phyloP scores from a whole-genome alignment of 2,797 vertebrate species.

The Spinus pinus region DNA sequence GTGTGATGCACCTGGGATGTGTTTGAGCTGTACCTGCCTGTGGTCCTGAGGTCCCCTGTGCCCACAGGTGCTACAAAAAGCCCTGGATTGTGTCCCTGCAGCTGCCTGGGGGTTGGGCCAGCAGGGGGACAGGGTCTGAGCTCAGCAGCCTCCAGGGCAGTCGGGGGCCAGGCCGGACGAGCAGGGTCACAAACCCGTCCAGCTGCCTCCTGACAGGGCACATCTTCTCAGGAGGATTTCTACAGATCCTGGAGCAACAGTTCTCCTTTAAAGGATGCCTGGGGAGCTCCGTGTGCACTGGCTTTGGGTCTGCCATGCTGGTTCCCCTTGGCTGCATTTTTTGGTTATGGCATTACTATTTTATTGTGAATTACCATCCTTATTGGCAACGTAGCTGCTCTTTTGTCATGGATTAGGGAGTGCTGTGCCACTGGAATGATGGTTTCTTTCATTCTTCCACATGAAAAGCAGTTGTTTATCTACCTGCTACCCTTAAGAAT shows the following conservation, averaged over 20 bases:
- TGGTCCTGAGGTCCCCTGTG: background rate
- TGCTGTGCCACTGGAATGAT: background rate
- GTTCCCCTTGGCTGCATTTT: background rate
- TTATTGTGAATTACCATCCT: background rate
- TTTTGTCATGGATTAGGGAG: background rate
- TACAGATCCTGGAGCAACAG: background rate
- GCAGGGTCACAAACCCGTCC: fast-evolving
- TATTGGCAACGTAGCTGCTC: background rate
- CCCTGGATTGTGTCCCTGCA: fast-evolving
- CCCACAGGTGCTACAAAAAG: background rate
- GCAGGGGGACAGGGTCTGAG: background rate
- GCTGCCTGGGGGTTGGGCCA: background rate
- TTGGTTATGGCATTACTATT: background rate
- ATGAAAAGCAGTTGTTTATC: background rate
- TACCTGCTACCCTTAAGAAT: background rate
- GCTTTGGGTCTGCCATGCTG: background rate
- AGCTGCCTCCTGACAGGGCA: background rate
- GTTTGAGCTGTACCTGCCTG: fast-evolving
- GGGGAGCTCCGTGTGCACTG: background rate
- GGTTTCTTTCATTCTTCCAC: background rate
- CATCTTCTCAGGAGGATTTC: background rate
- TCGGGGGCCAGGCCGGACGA: fast-evolving
- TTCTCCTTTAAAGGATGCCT: background rate
- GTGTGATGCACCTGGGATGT: background rate
- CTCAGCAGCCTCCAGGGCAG: background rate